A percentile compares a stretch with the other conserved stretches of the same genome.
Conservation (phyloP, 2,888 invertebrate genomes). For the Cordilura impudica region DNA sequence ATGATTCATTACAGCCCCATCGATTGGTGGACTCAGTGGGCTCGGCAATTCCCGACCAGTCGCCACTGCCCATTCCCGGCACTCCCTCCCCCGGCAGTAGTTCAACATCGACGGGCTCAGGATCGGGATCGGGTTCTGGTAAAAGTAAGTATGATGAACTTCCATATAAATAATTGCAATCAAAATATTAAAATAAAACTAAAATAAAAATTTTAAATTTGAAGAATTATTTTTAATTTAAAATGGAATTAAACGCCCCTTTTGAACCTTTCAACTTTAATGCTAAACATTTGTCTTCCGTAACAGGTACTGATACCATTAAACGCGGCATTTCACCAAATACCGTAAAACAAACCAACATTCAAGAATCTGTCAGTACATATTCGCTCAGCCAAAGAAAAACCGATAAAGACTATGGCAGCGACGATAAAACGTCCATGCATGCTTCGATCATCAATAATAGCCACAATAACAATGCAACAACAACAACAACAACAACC, state of each 20-base stretch:
- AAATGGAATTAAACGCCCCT: background rate
- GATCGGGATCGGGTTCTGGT: slow-evolving; percentile 84
- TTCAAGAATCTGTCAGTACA: slow-evolving; percentile 76
- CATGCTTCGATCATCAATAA: slow-evolving; percentile 42
- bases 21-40: slow-evolving; percentile 80
- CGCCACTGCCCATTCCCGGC: slow-evolving; percentile 84
- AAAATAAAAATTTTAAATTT: background rate
- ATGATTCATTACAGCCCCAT: slow-evolving; percentile 75
- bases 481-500: slow-evolving; percentile 57
- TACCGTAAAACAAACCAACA: slow-evolving; percentile 74
- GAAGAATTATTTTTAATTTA: background rate
- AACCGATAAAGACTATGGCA: slow-evolving; percentile 69
- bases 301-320: slow-evolving; percentile 77
- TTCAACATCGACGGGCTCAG: slow-evolving; percentile 89
- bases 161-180: too few relatives aligned
- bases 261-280: background rate
- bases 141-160: slow-evolving; percentile 75
- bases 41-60: slow-evolving; percentile 81
- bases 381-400: slow-evolving; percentile 73
- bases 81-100: slow-evolving; percentile 91
- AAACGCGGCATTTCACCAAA: slow-evolving; percentile 78
- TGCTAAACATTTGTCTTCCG: background rate
- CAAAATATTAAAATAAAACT: too few relatives aligned
- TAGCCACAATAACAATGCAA: slow-evolving; percentile 46
- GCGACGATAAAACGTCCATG: slow-evolving; percentile 63